Evolutionary conservation across 2,797 vertebrate species (phyloP).

Genomic region (Molossus molossus): DNA sequence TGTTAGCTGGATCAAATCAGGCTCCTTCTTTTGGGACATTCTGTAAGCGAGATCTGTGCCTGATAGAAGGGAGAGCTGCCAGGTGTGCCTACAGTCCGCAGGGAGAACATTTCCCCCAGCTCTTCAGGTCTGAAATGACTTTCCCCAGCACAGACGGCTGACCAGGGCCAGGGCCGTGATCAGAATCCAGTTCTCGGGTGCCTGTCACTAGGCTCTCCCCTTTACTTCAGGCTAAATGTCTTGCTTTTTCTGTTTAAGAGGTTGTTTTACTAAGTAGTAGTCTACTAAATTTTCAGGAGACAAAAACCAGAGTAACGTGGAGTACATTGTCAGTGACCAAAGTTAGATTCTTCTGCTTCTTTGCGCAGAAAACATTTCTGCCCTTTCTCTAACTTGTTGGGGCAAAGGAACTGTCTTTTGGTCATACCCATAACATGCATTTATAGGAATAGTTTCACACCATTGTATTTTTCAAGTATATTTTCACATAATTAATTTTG

Average conservation of each 20-base stretch:
- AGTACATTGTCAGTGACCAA: not conserved
- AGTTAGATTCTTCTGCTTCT: not conserved
- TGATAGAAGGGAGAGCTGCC: not conserved
- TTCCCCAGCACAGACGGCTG: not conserved
- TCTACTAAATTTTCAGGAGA: not conserved
- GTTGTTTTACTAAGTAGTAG: not conserved
- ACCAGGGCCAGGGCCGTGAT: not conserved
- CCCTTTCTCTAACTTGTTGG: not conserved
- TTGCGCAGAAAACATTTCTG: not conserved
- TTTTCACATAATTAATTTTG: slow-evolving; percentile 22
- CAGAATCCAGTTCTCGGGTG: not conserved
- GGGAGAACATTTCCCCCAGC: not conserved
- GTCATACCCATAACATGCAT: not conserved
- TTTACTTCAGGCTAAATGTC: not conserved
- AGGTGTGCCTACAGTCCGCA: not conserved
- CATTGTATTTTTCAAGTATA: slow-evolving; percentile 24
- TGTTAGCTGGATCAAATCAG: not conserved
- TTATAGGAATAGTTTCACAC: slow-evolving; percentile 19
- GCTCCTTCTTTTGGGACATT: not conserved
- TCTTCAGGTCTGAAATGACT: not conserved
- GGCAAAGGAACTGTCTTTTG: not conserved
- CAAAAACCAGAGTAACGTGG: not conserved
- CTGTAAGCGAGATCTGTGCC: not conserved
- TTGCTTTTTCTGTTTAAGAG: not conserved
- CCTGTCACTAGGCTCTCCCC: not conserved